Percentiles rank a stretch among this genome's conserved stretches.
These are phyloP conservation scores for Salmo trutta DNA, from an alignment of 2,797 vertebrate genomes.

Conservation along the genomic window DNA sequence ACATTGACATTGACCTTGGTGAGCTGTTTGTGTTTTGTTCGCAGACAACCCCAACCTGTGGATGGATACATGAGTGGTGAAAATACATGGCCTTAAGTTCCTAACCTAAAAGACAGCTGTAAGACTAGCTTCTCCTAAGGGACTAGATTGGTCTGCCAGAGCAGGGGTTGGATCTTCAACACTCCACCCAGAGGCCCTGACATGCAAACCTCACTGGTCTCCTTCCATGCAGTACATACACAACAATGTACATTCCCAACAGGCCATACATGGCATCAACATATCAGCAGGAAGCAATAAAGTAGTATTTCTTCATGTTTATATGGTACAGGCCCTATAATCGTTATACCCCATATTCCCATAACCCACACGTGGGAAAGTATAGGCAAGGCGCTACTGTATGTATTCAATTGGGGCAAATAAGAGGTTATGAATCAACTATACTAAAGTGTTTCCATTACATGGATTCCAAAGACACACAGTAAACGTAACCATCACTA, in stretches of 20 bases:
- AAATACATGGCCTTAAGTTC: conserved; percentile 41
- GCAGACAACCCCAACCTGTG: not conserved
- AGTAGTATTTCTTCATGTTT: conserved; percentile 39
- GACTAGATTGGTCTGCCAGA: conserved; percentile 48
- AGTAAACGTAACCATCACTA: not conserved
- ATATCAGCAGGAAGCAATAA: conserved; percentile 57
- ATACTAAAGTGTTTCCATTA: not conserved
- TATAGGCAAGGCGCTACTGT: not conserved
- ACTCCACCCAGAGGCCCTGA: conserved; percentile 46
- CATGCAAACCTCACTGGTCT: conserved; percentile 46
- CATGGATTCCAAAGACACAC: no score
- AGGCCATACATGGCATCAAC: conserved; percentile 42
- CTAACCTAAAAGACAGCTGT: conserved; percentile 58
- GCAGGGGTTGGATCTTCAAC: conserved; percentile 56
- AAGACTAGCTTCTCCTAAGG: conserved; percentile 57
- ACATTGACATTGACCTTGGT: not conserved
- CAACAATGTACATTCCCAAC: conserved; percentile 43
- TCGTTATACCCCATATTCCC: conserved; percentile 33
- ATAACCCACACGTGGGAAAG: conserved; percentile 35
- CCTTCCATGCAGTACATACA: conserved; percentile 30
- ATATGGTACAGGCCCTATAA: conserved; percentile 37
- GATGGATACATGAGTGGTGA: conserved; percentile 15
- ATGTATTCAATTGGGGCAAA: no score
- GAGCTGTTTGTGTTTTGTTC: conserved; percentile 8
- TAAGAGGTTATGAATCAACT: no score